These are phyloP conservation scores for Microhierax caerulescens DNA, from an alignment of 2,797 vertebrate genomes.

Conservation along the genomic window DNA sequence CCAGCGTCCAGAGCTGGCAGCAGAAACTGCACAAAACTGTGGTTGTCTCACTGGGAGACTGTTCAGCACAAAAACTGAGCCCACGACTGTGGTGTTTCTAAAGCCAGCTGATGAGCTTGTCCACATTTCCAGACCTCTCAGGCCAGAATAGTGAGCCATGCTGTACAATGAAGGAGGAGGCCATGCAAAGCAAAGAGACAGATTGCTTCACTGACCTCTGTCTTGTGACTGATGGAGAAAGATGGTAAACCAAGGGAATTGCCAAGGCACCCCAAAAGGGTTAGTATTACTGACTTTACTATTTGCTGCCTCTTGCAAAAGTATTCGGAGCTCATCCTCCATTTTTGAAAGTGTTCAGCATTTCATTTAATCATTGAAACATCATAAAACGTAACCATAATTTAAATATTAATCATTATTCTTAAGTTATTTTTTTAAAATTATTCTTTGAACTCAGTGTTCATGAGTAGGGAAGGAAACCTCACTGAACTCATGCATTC, in stretches of 20 bases:
- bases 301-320: neutral
- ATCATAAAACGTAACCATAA: neutral
- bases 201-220: neutral
- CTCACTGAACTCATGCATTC: rapidly evolving
- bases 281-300: neutral
- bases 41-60: rapidly evolving
- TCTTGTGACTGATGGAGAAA: neutral
- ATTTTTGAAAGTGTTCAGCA: neutral
- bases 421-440: neutral
- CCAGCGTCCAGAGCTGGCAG: neutral
- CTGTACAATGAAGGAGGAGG: neutral
- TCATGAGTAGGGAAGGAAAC: neutral
- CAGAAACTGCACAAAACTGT: neutral
- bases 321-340: neutral
- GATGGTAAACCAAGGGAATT: neutral
- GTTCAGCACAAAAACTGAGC: neutral
- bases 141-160: neutral
- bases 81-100: neutral
- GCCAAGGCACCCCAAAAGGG: neutral
- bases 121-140: neutral
- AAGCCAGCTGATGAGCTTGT: neutral
- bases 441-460: neutral
- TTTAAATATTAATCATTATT: neutral
- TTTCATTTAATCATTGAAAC: neutral
- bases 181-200: neutral